Evolutionary conservation across 2,888 invertebrate genomes (phyloP).

Genomic region (Pollenia labialis): DNA sequence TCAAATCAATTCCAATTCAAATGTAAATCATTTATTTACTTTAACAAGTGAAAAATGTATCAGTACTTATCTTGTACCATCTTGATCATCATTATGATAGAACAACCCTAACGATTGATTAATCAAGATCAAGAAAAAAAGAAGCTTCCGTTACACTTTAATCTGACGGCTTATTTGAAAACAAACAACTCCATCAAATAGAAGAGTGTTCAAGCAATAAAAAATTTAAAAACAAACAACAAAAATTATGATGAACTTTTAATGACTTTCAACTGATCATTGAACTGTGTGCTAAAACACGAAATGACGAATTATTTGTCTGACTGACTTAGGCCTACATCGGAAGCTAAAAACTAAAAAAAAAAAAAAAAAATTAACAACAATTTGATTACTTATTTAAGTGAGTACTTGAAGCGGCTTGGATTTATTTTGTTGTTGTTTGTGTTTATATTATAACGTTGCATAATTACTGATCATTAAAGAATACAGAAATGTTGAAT

Average conservation of each 20-base stretch:
- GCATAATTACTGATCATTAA: background rate
- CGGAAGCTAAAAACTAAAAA: slow-evolving; percentile 10
- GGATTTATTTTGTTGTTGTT: slow-evolving; percentile 38
- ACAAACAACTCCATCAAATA: slow-evolving; percentile 21
- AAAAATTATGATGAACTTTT: slow-evolving; percentile 35
- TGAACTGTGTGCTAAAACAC: slow-evolving; percentile 11
- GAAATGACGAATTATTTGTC: background rate
- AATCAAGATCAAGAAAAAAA: background rate
- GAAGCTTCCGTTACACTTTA: slow-evolving; percentile 45
- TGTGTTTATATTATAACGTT: slow-evolving; percentile 14
- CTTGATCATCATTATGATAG: too few species aligned
- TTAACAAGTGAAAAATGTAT: slow-evolving; percentile 40
- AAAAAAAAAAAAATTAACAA: slow-evolving; percentile 10
- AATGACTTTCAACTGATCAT: slow-evolving; percentile 25
- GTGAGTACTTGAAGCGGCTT: slow-evolving; percentile 51
- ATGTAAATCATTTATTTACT: slow-evolving; percentile 32
- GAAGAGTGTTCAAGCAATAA: background rate
- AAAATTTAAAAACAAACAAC: background rate
- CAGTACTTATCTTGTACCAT: slow-evolving; percentile 14
- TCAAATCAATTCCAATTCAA: slow-evolving; percentile 10
- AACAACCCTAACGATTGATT: too few species aligned
- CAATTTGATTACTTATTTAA: slow-evolving; percentile 13
- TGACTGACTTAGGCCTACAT: slow-evolving; percentile 34
- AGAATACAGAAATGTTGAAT: too few species aligned
- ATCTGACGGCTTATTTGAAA: background rate